These are phyloP conservation scores for Melipona quadrifasciata DNA, from an alignment of 1,140 invertebrate species.

Conservation along the genomic window DNA sequence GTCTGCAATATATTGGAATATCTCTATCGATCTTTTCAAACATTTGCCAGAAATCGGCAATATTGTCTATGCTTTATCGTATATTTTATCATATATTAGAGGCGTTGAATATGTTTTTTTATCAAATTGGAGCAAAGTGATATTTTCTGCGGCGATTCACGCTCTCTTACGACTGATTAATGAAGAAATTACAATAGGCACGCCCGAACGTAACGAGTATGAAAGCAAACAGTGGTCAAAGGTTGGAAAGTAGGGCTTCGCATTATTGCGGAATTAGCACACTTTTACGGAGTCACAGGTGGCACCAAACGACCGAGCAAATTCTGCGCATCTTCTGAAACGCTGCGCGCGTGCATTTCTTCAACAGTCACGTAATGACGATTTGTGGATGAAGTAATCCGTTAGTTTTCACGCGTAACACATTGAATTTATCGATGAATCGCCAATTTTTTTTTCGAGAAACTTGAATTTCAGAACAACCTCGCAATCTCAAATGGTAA, in stretches of 20 bases:
- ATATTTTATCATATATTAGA: background rate
- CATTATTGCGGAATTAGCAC: conserved; percentile 74
- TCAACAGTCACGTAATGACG: background rate
- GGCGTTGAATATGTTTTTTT: too few relatives aligned
- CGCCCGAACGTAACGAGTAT: conserved; percentile 59
- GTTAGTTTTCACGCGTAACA: background rate
- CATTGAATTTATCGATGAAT: background rate
- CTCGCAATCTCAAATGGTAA: background rate
- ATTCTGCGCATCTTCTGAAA: conserved; percentile 1
- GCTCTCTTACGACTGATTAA: background rate
- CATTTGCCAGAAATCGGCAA: background rate
- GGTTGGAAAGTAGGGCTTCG: conserved; percentile 76
- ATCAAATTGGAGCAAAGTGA: background rate
- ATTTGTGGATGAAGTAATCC: background rate
- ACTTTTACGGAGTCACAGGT: conserved; percentile 71
- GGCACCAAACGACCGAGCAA: conserved; percentile 19
- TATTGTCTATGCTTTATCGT: too few relatives aligned
- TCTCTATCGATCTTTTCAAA: background rate
- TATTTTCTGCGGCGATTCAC: background rate
- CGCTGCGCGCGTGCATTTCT: background rate
- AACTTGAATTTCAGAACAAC: background rate
- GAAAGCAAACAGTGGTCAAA: conserved; percentile 72
- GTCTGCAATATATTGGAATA: background rate
- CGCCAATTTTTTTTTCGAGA: background rate
- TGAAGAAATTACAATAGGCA: conserved; percentile 11